Evolutionary conservation across 2,113 vertebrate species (phyloP).

Genomic region (Apodemus speciosus): DNA sequence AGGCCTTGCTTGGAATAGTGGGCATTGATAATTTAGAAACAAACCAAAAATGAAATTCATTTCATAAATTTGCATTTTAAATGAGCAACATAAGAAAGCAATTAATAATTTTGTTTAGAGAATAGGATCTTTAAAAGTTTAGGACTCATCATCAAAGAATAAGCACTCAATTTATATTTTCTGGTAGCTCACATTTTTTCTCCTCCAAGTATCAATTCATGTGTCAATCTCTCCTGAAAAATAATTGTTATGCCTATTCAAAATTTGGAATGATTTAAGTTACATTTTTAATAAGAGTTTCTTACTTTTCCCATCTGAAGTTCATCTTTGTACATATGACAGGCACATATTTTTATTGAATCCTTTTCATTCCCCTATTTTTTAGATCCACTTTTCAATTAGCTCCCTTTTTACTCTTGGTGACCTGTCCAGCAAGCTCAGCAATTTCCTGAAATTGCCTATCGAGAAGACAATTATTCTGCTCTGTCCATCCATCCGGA

Average conservation of each 20-base stretch:
- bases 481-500: background rate
- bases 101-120: background rate
- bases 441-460: background rate
- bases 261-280: background rate
- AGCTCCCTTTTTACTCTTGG: background rate
- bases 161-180: background rate
- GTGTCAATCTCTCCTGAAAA: background rate
- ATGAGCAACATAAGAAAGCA: background rate
- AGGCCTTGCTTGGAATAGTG: rapidly evolving
- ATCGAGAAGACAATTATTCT: background rate
- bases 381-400: background rate
- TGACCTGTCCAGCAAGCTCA: background rate
- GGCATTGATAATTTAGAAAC: rapidly evolving
- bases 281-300: background rate
- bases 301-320: background rate
- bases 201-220: background rate
- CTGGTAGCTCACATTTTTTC: background rate
- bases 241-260: background rate
- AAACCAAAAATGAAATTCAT: background rate
- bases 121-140: background rate
- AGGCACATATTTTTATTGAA: background rate
- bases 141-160: background rate
- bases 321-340: background rate
- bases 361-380: background rate
- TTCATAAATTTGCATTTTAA: background rate